Base-by-base conservation (phyloP, 2,797 vertebrate genomes). In the Pangasius krempfi region DNA sequence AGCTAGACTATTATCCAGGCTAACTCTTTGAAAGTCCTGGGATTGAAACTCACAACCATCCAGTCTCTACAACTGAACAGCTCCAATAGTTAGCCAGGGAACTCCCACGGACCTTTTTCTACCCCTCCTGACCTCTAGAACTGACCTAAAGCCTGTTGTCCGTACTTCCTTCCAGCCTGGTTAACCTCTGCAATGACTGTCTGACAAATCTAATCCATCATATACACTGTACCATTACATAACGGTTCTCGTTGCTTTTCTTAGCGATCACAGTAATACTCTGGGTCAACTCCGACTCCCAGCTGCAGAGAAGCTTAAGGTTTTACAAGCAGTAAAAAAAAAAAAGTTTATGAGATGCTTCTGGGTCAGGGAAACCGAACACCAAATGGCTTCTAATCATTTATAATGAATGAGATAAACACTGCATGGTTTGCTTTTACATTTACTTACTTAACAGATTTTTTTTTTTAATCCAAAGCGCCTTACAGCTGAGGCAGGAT, bases 281-380 rank as follows among this genome's bases (percentile, higher is more conserved):
- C 40, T 6, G 22, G 10, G 25, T 75, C 22, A 76, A 16, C 22
- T 75, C 73, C 2, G 25, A 50, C 47, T n/a, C 1, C 44, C 27
- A 76, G 44, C 73, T 76, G 73, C 44, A 76, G 27, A 54, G 50
- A 54, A 78, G 47, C 7, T 78, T 78, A 78, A 8, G n/a, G n/a
- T 54, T 54, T 79, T 54, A 79, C 76, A 54, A 79, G 76, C 50
- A 18, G 50, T 50, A 44, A 70, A 33, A 73, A 68, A 37, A 73
- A 73, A 68, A 75, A 27, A 1, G 9, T 44, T 75, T 75, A 5
- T 47, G 6, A 54, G 76, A 18, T 52, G 47, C 18, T 52, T 30
- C 75, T 52, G 75, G 27, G 14, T 54, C 50, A 54, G 47, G 22
- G n/a, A 54, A 78, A 30, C 75, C 6, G 1, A 78, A 54, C 27